phyloP scores from a whole-genome alignment of 37 sponge, comb jelly and placozoan species.

The Bolinopsis microptera region DNA sequence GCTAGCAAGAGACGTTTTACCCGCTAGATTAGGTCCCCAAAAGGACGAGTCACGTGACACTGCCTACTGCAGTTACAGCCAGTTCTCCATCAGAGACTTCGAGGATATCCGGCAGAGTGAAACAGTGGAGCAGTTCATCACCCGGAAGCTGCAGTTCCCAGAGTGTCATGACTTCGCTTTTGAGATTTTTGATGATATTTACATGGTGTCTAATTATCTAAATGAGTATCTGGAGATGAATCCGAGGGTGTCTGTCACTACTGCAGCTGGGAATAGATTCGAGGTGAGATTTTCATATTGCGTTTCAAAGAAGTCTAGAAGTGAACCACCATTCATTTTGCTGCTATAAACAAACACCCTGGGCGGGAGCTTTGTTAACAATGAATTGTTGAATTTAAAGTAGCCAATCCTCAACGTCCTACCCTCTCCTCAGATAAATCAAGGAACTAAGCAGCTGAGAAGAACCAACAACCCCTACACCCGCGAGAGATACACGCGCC shows the following conservation, averaged over 20 bases:
- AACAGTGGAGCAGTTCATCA: conserved; percentile 17
- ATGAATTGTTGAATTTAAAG: no score
- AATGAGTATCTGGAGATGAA: not conserved
- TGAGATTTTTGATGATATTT: conserved; percentile 40
- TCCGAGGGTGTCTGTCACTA: conserved; percentile 1
- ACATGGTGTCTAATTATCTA: not conserved
- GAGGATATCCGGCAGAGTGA: not conserved
- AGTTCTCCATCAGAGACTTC: not conserved
- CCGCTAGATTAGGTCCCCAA: not conserved
- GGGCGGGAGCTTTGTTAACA: no score
- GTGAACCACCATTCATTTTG: no score
- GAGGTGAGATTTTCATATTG: no score
- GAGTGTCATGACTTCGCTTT: conserved; percentile 45
- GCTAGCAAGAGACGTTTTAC: not conserved
- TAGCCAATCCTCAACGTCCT: no score
- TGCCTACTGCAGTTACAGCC: not conserved
- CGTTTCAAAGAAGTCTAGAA: no score
- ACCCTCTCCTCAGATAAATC: not conserved
- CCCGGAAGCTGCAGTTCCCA: not conserved
- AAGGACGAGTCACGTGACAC: conserved; percentile 14
- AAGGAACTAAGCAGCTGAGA: not conserved
- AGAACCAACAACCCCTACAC: conserved; percentile 23
- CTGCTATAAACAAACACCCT: no score
- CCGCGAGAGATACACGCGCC: conserved; percentile 31
- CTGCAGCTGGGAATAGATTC: conserved; percentile 64